Evolutionary conservation across 2,113 vertebrate species (phyloP).

Genomic region (Corythornis vintsioides): DNA sequence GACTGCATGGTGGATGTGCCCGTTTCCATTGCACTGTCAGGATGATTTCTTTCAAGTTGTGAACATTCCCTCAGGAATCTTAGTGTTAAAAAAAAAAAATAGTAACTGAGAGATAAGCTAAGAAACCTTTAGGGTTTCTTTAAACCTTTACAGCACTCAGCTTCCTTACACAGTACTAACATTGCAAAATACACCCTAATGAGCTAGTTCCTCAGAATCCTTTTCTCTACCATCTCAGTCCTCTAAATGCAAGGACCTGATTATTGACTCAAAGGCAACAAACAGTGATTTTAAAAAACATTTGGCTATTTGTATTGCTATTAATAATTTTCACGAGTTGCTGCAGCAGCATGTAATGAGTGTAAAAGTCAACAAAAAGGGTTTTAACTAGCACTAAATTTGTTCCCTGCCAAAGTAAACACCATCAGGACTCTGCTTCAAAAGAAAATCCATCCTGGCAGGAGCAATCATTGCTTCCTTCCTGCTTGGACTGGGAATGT

Average conservation of each 20-base stretch:
- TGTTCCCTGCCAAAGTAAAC: conserved; percentile 53
- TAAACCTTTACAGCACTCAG: background rate
- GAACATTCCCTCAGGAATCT: background rate
- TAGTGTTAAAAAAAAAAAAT: conserved; percentile 28
- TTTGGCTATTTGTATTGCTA: conserved; percentile 38
- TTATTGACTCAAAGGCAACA: conserved; percentile 46
- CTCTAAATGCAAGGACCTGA: conserved; percentile 11
- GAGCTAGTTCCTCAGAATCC: background rate
- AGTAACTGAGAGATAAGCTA: conserved; percentile 22
- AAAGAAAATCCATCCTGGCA: conserved; percentile 21
- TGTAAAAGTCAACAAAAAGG: conserved; percentile 60
- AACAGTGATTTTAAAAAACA: conserved; percentile 46
- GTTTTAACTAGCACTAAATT: conserved; percentile 29
- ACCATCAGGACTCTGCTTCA: background rate
- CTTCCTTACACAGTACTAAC: background rate
- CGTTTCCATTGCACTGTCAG: background rate
- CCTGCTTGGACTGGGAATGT: background rate
- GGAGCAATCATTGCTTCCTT: background rate
- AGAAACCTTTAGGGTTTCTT: background rate
- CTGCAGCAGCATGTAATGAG: conserved; percentile 39
- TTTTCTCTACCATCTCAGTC: background rate
- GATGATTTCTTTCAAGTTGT: conserved; percentile 26
- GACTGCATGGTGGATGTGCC: background rate
- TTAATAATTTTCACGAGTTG: conserved; percentile 7
- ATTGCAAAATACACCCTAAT: background rate